Base-by-base conservation (phyloP, 2,888 invertebrate genomes). In the Scaptomyza polygonia region DNA sequence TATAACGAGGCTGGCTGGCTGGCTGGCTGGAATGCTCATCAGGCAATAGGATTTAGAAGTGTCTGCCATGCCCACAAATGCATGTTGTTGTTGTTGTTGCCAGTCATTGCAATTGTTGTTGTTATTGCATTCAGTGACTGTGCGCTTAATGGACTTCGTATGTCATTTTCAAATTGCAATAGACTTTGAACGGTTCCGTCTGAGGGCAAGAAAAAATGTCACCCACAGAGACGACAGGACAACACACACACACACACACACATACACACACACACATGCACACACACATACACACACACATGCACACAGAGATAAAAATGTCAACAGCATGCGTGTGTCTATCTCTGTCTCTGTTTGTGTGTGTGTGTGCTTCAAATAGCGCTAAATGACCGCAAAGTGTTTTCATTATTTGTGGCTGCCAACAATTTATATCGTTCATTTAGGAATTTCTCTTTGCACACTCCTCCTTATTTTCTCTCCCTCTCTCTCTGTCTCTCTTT, bases 381-480 rank as follows among this genome's bases (percentile, higher is more conserved):
- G 82, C 82, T 83, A 86, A 83, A 83, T 86, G 82, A 81, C 83
- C 83, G 86, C 83, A 84, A 84, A 84, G 83, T 86, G 83, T 84
- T 84, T 84, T 84, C 86, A 84, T 84, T 84, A 84, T 84, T 84
- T 84, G 86, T 86, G 86, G 88, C 86, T 84, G 82, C 80, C 88
- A 86, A 83, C 88, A 88, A 89, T 89, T 88, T 88, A 84, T 89
- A 89, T 88, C 88, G 88, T 89, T 89, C 89, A 88, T 88, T 88
- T 89, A 86, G 88, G 85, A 89, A 89, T 88, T 88, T 88, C 85
- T 65, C 75, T 78, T 69, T 65, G 74, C 76, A 72, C 83, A 69
- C 58, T 51, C 30, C 12, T 9, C 7, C 36, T 36, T 16, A n/a
- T 11, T 16, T 7, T 14, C 12, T 9, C 36, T 36, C 18, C 16